Base-by-base conservation (phyloP, 2,113 vertebrate genomes). In the Corynorhinus townsendii region DNA sequence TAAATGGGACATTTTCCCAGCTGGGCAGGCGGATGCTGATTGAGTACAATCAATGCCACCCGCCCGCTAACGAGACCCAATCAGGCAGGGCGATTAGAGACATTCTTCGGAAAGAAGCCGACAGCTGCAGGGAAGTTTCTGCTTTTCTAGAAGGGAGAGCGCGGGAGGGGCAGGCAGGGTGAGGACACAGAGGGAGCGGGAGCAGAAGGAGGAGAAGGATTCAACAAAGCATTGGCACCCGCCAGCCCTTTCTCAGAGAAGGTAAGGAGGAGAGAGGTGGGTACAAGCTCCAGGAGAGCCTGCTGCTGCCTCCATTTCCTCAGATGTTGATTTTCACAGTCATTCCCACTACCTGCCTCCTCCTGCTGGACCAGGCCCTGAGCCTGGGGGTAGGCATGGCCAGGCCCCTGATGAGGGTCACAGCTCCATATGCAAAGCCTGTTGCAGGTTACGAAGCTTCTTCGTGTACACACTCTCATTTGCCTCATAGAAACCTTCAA, bases 21-120 rank as follows among this genome's bases (percentile, higher is more conserved):
- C 97, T 97, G 97, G 97, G 96, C 96, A 97, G 90, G 86, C 96
- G 96, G 84, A 93, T 94, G 92, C 90, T 97, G 96, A 98, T 95
- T 97, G 96, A 97, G 93, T 96, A 95, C 96, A 97, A 97, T 97
- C 97, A 97, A 95, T 95, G 95, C 96, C 95, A 96, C 96, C 97
- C 96, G 96, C 90, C 97, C 3, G 90, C 96, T 97, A 97, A 98
- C 88, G 95, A 97, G 96, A 96, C 96, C 96, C 97, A 97, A 97
- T 97, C 97, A 96, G 96, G 89, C 92, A 66, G 93, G 96, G 96
- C 96, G 94, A 97, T 97, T 97, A 97, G 92, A 97, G 96, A 97
- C 91, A 97, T 97, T 97, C 97, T 98, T 98, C 92, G 81, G 95
- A 96, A 96, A 96, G 90, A 95, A 92, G 95, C 86, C 94, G 92